Conservation (phyloP, 2,888 invertebrate species). For the Tetragonula carbonaria region DNA sequence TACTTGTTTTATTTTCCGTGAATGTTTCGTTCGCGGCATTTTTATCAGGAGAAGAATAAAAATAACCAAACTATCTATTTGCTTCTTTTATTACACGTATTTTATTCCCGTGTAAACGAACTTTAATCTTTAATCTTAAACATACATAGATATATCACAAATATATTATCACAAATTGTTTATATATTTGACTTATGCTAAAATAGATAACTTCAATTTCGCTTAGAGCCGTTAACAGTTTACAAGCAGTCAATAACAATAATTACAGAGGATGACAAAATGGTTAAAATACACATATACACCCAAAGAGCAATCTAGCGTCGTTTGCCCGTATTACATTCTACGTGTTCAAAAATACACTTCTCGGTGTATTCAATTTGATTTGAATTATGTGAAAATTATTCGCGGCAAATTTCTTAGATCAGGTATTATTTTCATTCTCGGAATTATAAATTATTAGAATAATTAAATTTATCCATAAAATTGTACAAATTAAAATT, state of each 20-base stretch:
- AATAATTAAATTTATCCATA: neutral
- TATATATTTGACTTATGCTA: neutral
- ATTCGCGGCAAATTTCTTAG: constrained; percentile 1
- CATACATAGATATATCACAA: neutral
- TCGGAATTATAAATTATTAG: neutral
- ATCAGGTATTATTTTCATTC: neutral
- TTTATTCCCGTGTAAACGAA: neutral
- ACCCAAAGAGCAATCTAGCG: constrained; percentile 8
- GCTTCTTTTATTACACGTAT: neutral
- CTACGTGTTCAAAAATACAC: constrained; percentile 39
- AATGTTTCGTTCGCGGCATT: constrained; percentile 80
- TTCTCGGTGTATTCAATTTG: neutral
- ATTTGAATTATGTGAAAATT: neutral
- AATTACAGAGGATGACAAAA: constrained; percentile 1
- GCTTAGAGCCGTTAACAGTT: constrained; percentile 51
- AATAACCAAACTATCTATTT: neutral
- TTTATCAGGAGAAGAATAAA: constrained; percentile 24
- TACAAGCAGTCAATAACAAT: constrained; percentile 8
- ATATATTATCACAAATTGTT: constrained; percentile 4
- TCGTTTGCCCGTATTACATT: neutral
- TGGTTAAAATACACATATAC: neutral
- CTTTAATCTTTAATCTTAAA: neutral
- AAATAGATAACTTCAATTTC: constrained; percentile 28
- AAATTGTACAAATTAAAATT: neutral
- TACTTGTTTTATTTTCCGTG: constrained; percentile 61